phyloP scores from a whole-genome alignment of 2,113 vertebrate genomes.

The Progne subis region DNA sequence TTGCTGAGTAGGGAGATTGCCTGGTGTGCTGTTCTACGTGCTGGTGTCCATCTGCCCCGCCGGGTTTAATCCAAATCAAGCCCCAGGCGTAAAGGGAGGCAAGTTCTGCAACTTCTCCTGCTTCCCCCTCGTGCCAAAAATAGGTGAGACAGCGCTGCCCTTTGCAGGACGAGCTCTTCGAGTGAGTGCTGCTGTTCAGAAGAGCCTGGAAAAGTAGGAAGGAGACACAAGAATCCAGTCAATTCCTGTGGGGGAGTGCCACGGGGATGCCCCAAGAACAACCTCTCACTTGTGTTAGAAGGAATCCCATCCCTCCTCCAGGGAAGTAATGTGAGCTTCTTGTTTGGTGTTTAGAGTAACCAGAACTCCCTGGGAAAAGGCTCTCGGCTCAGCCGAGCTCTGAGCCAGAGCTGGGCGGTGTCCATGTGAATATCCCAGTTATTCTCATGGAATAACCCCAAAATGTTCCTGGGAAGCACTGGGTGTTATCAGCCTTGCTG shows the following conservation, averaged over 20 bases:
- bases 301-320: fast-evolving
- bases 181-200: neutral
- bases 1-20: neutral
- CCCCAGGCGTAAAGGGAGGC: neutral
- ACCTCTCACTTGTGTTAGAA: neutral
- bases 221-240: neutral
- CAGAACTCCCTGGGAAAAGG: neutral
- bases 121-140: neutral
- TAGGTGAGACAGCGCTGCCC: neutral
- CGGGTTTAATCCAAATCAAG: neutral
- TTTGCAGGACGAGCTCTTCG: neutral
- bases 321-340: fast-evolving
- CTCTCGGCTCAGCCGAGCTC: neutral
- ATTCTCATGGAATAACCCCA: neutral
- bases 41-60: fast-evolving
- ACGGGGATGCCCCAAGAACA: neutral
- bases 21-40: fast-evolving
- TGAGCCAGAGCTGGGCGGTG: neutral
- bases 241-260: neutral
- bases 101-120: neutral
- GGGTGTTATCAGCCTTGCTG: neutral
- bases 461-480: neutral
- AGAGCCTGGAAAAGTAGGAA: neutral
- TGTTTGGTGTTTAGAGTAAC: neutral
- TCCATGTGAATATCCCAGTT: neutral